Evolutionary conservation across 2,113 vertebrate species (phyloP).

Genomic region (Peromyscus leucopus): DNA sequence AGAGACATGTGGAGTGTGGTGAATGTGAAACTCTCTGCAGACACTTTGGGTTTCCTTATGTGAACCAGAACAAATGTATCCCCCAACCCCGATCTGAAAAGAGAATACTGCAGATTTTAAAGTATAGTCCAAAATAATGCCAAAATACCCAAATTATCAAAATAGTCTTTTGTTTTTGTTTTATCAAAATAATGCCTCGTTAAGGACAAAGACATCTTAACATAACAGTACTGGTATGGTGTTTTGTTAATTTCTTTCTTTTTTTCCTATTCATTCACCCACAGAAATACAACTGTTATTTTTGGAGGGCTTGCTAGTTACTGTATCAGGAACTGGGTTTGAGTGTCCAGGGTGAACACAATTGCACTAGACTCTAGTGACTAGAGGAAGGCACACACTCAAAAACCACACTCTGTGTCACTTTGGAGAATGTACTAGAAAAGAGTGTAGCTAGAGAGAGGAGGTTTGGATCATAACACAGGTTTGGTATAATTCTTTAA

Average conservation of each 20-base stretch:
- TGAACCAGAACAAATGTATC: not conserved
- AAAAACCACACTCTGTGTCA: not conserved
- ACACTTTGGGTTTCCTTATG: not conserved
- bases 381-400: not conserved
- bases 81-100: not conserved
- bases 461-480: not conserved
- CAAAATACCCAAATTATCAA: not conserved
- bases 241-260: not conserved
- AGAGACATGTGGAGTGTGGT: not conserved
- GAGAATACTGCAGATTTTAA: slow-evolving; percentile 36
- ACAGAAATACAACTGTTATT: not conserved
- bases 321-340: not conserved
- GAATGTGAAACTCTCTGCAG: not conserved
- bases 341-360: not conserved
- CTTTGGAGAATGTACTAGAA: not conserved
- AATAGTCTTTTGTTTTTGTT: not conserved
- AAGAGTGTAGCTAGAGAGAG: not conserved
- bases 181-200: not conserved
- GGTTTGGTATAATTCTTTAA: not conserved
- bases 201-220: not conserved
- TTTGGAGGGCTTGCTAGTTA: not conserved
- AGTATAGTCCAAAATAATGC: not conserved
- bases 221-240: not conserved
- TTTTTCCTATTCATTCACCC: not conserved
- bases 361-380: not conserved